Base-by-base conservation (phyloP, 2,797 vertebrate genomes). In the Amazonetta brasiliensis region DNA sequence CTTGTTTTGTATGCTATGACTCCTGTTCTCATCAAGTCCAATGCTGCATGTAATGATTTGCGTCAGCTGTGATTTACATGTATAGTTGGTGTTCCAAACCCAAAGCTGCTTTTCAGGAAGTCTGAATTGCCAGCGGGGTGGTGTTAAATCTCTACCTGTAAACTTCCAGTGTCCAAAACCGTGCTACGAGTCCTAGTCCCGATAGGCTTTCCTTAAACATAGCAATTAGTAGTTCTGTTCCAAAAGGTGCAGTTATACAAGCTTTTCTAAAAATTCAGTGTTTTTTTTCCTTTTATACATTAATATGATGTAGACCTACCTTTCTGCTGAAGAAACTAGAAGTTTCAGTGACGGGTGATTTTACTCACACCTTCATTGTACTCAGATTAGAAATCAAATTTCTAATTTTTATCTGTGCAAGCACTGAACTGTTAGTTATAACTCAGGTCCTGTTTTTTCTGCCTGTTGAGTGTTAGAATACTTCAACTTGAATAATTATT, bases 1-100 rank as follows among this genome's bases (percentile, higher is more conserved):
- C 14, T 79, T 9, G 2, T 4, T 73, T 68, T 25, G 23, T 39
- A 17, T 0, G 2, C 21, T 20, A 0, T 0, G 1, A 19, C 13
- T 60, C 31, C 26, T 37, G 0, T 35, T 62, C 66, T 55, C 39
- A 37, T 85, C 5, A 23, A 41, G 39, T 35, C 35, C 23, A 73
- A 30, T 11, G 2, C 37, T 43, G 0, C 39, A 0, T 50, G 39
- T 20, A 30, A 0, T 55, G 37, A 25, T 81, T 81, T 68, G 21
- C 11, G 3, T 50, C 33, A 39, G 59, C 33, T 77, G 39, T 14
- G 21, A 44, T 10, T 46, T n/a, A 8, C 6, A 2, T 9, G 2
- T 5, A 0, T 16, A 25, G 19, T 10, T 31, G 44, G 2, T 35
- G n/a, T n/a, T 28, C n/a, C n/a, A 41, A 12, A 48, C 18, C 26